A percentile compares a stretch with the other conserved stretches of the same genome.
These are phyloP conservation scores for Phymorhynchus buccinoides DNA, from an alignment of 1,140 invertebrate genomes.

Conservation along the genomic window DNA sequence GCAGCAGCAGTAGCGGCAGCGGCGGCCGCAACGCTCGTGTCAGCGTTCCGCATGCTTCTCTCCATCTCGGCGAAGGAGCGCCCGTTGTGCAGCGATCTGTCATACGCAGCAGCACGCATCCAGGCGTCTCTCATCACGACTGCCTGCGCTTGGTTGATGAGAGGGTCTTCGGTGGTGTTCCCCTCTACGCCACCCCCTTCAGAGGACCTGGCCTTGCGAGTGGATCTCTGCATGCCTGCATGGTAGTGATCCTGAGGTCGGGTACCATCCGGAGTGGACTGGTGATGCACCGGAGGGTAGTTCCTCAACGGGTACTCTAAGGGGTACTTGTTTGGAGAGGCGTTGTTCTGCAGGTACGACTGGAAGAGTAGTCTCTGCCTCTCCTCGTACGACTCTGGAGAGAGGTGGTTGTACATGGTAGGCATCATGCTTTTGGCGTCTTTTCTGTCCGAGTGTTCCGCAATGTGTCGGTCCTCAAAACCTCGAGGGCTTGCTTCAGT, in stretches of 20 bases:
- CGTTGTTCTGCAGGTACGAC: not conserved
- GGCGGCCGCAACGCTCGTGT: not conserved
- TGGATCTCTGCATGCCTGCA: too few species aligned
- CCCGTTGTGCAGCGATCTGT: not conserved
- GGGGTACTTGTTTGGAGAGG: not conserved
- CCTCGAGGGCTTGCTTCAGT: not conserved
- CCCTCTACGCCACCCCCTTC: too few species aligned
- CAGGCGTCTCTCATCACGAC: too few species aligned
- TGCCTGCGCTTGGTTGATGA: too few species aligned
- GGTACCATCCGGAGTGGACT: not conserved
- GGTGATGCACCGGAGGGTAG: not conserved
- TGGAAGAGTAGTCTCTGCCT: not conserved
- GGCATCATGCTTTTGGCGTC: not conserved
- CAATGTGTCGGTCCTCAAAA: not conserved
- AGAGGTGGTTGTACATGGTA: not conserved
- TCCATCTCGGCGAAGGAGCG: not conserved
- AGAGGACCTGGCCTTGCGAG: too few species aligned
- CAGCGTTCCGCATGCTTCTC: not conserved
- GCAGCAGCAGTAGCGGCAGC: not conserved
- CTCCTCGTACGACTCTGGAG: not conserved
- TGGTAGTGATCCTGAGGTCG: not conserved
- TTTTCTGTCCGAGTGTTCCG: not conserved
- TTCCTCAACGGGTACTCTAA: conserved; percentile 4
- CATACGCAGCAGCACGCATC: too few species aligned
- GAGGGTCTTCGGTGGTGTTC: too few species aligned